These are phyloP conservation scores for Chlorodrepanis virens DNA, from an alignment of 2,113 vertebrate genomes.

Conservation along the genomic window DNA sequence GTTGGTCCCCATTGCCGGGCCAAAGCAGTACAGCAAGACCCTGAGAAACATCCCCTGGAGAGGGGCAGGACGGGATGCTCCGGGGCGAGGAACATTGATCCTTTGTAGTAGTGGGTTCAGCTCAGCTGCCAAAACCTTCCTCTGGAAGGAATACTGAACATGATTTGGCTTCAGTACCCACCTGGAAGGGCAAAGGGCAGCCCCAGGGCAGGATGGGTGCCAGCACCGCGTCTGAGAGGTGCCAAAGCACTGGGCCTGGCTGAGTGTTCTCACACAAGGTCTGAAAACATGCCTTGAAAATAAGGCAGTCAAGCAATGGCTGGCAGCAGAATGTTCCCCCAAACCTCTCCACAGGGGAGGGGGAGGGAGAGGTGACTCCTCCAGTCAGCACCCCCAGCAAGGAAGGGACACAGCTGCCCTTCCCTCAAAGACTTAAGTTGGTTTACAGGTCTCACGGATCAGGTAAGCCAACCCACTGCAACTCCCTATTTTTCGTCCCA, in stretches of 20 bases:
- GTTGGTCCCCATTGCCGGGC: not conserved
- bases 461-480: not conserved
- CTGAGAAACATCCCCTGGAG: not conserved
- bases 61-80: rapidly evolving
- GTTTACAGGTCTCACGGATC: not conserved
- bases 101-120: not conserved
- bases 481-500: not conserved
- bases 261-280: not conserved
- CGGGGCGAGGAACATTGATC: rapidly evolving
- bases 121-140: not conserved
- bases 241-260: not conserved
- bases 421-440: not conserved
- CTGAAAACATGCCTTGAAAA: not conserved
- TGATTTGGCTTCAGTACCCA: rapidly evolving
- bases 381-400: not conserved
- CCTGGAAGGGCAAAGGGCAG: not conserved
- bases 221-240: not conserved
- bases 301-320: not conserved
- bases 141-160: not conserved
- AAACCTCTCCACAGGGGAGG: rapidly evolving
- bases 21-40: not conserved
- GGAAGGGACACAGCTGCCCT: not conserved
- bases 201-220: not conserved
- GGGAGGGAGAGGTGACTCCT: not conserved
- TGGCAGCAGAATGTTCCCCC: not conserved